These are phyloP conservation scores for Brachionus calyciflorus DNA, from an alignment of 1,140 invertebrate genomes.

Conservation along the genomic window DNA sequence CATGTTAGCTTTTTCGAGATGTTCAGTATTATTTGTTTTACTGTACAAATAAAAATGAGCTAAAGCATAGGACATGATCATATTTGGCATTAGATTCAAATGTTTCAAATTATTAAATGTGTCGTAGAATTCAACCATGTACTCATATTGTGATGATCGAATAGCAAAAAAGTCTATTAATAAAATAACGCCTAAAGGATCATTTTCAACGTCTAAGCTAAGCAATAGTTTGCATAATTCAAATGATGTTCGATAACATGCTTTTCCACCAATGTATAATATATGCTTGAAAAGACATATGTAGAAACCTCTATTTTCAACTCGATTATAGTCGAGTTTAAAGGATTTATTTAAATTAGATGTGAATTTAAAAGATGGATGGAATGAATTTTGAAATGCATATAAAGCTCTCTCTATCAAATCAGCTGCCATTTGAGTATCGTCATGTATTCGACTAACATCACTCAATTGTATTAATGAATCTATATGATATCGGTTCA, in stretches of 20 bases:
- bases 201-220: conserved; percentile 75
- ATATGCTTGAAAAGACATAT: conserved; percentile 81
- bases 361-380: conserved; percentile 75
- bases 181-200: conserved; percentile 77
- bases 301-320: conserved; percentile 79
- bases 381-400: conserved; percentile 74
- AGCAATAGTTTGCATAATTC: conserved; percentile 64
- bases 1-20: conserved; percentile 64
- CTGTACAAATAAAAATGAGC: conserved; percentile 67
- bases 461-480: conserved; percentile 79
- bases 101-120: conserved; percentile 69
- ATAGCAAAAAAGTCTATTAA: conserved; percentile 84
- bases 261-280: conserved; percentile 73
- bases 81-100: conserved; percentile 78
- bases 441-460: conserved; percentile 74
- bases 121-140: conserved; percentile 68
- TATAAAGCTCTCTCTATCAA: conserved; percentile 75
- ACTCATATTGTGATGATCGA: conserved; percentile 74
- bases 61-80: conserved; percentile 77
- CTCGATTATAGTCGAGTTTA: conserved; percentile 71
- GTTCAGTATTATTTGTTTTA: conserved; percentile 48
- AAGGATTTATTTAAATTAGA: not conserved
- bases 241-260: conserved; percentile 62
- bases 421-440: conserved; percentile 74
- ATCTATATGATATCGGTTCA: conserved; percentile 78